Conservation (phyloP, 2,888 invertebrate genomes). For the Augochlorella aurata region DNA sequence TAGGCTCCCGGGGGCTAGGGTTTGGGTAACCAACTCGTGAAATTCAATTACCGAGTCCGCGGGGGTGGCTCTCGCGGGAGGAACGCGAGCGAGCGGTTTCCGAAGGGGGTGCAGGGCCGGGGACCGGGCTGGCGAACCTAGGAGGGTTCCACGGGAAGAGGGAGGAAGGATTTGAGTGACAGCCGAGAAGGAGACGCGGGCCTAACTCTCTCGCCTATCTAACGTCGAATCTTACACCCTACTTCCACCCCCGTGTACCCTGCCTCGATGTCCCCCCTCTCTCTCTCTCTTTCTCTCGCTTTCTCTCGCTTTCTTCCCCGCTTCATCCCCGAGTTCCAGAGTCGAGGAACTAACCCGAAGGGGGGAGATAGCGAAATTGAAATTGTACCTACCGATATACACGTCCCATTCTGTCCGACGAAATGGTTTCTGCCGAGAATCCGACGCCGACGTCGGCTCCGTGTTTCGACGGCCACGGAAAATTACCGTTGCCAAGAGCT, state of each 20-base stretch:
- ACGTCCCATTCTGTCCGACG: conserved; percentile 57
- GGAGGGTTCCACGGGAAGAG: conserved; percentile 54
- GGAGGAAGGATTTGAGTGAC: conserved; percentile 79
- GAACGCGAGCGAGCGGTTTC: conserved; percentile 61
- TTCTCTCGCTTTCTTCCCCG: conserved; percentile 20
- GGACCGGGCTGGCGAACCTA: conserved; percentile 47
- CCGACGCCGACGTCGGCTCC: neutral
- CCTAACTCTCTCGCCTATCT: conserved; percentile 73
- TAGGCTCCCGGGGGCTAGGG: conserved; percentile 57
- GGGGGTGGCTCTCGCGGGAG: conserved; percentile 67
- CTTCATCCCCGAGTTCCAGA: neutral
- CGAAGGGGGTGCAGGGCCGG: conserved; percentile 57
- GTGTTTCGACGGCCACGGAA: conserved; percentile 31
- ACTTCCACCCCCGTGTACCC: conserved; percentile 15
- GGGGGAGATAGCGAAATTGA: conserved; percentile 78
- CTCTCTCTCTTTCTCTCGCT: conserved; percentile 20
- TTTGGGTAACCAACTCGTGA: conserved; percentile 82
- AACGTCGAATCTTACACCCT: conserved; percentile 71
- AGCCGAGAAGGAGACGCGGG: conserved; percentile 75
- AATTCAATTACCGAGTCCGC: conserved; percentile 81
- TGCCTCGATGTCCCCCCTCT: conserved; percentile 4
- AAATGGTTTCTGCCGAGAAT: conserved; percentile 50
- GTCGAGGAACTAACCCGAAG: conserved; percentile 55
- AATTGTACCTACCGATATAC: conserved; percentile 73
- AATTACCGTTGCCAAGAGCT: conserved; percentile 14